These are phyloP conservation scores for Scaptomyza pallida DNA, from an alignment of 1,140 invertebrate genomes.

Conservation along the genomic window DNA sequence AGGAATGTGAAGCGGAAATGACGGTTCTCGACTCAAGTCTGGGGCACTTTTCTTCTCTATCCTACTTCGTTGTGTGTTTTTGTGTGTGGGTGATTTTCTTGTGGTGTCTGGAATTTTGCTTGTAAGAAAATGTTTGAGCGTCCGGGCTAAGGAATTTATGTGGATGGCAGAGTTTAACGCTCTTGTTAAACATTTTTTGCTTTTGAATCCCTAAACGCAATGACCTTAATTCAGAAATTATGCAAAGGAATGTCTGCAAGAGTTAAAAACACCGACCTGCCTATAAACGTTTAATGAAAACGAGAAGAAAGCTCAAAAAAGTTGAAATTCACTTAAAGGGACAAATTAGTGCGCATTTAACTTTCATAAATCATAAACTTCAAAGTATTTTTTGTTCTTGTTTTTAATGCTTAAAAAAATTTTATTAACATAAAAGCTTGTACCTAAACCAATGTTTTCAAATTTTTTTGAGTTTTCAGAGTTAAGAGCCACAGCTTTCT, in stretches of 20 bases:
- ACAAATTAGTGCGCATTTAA: too few species aligned
- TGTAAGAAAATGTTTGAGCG: slow-evolving; percentile 50
- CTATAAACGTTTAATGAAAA: slow-evolving; percentile 13
- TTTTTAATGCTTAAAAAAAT: too few species aligned
- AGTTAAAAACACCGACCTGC: slow-evolving; percentile 4
- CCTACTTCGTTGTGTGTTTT: slow-evolving; percentile 13
- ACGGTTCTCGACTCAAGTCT: slow-evolving; percentile 9
- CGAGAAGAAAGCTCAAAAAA: neutral
- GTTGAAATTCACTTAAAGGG: too few species aligned
- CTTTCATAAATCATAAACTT: too few species aligned
- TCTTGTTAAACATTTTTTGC: slow-evolving; percentile 2
- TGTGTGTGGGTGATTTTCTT: slow-evolving; percentile 24
- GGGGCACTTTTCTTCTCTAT: neutral
- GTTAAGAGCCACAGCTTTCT: too few species aligned
- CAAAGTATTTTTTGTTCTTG: too few species aligned
- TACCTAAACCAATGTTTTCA: too few species aligned
- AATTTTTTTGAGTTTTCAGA: too few species aligned
- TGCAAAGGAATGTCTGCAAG: slow-evolving; percentile 39
- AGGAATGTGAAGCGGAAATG: slow-evolving; percentile 45
- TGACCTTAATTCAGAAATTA: slow-evolving; percentile 66
- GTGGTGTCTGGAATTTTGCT: slow-evolving; percentile 57
- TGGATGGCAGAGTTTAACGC: slow-evolving; percentile 15
- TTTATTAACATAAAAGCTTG: too few species aligned
- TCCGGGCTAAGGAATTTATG: slow-evolving; percentile 54
- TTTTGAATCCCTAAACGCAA: slow-evolving; percentile 52